phyloP scores from a whole-genome alignment of 2,797 vertebrate species.

The Graptemys geographica region DNA sequence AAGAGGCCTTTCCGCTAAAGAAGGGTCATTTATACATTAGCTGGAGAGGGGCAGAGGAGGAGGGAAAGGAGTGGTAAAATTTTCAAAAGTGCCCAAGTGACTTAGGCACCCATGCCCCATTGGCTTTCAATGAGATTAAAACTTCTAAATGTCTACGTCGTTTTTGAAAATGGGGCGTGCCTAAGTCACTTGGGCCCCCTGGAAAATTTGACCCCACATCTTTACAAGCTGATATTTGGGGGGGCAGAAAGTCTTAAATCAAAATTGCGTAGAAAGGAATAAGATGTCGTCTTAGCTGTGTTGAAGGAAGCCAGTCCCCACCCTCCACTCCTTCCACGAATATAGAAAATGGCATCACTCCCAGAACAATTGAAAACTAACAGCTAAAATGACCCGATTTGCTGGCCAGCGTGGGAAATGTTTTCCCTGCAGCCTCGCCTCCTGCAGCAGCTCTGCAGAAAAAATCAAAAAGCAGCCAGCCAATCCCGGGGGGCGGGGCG shows the following conservation, averaged over 20 bases:
- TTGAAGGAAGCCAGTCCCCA: neutral
- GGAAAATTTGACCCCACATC: neutral
- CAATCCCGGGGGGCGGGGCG: too few species aligned
- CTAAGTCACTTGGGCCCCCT: neutral
- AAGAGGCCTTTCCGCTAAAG: neutral
- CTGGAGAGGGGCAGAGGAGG: neutral
- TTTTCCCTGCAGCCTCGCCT: neutral
- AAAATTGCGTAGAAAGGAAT: neutral
- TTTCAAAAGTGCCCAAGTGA: neutral
- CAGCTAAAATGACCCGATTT: accelerated
- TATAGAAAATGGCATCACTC: neutral
- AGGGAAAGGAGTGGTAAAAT: neutral
- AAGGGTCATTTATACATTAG: neutral
- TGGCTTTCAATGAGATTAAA: neutral
- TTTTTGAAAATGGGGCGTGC: accelerated
- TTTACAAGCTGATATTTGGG: neutral
- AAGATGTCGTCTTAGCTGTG: neutral
- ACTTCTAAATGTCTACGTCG: neutral
- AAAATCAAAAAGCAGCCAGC: neutral
- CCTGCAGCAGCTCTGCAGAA: too few species aligned
- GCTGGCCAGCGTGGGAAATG: neutral
- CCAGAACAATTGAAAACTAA: neutral
- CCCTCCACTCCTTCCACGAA: neutral
- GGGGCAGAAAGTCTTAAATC: neutral
- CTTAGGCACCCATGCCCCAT: neutral